Evolutionary conservation across 2,888 invertebrate genomes (phyloP), one percentile per base, ranked within the genome.

Genomic region (Syrista parreyssii): DNA sequence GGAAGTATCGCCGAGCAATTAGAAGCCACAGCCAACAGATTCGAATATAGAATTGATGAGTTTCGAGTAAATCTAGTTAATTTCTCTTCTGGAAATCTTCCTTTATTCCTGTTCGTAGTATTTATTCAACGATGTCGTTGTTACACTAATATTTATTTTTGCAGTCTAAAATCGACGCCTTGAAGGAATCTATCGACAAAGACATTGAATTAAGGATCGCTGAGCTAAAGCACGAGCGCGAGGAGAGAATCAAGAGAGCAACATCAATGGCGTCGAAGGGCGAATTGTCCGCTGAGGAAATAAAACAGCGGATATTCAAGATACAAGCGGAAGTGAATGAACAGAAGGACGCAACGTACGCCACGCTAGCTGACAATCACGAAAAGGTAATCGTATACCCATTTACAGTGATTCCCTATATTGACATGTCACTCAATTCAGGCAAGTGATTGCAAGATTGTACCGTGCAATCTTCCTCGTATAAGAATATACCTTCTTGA

Each of bases 41-140:
- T 95, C 55, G 91, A 93, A 55, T 93, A 93, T 83, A 94, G 93
- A 90, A 90, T 93, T 79, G 93, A 93, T 84, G 93, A 93, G 86
- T 94, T 93, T 82, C 92, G 93, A 91, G 94, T 93, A 89, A 87
- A 68, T 76, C 71, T 23, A 6, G 23, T 55, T 9, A 55, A 55
- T 23, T 23, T 55, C 23, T 23, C 23, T 12, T 68, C 4, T 75
- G n/a, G 23, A 36, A 76, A 9, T 4, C 30, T 40, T 69, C n/a
- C 31, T 11, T 73, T 12, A 76, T 15, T 33, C n/a, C n/a, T 35
- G 35, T 76, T 55, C 55, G 0, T 23, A 55, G 55, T 55, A 23
- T 9, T 4, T 23, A 3, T 36, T 73, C 32, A 68, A 40, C 74
- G 30, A 35, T 1, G 55, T 36, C 4, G n/a, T 36, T 23, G n/a